phyloP scores from a whole-genome alignment of 2,888 invertebrate species.

The Anagyrus pseudococci region DNA sequence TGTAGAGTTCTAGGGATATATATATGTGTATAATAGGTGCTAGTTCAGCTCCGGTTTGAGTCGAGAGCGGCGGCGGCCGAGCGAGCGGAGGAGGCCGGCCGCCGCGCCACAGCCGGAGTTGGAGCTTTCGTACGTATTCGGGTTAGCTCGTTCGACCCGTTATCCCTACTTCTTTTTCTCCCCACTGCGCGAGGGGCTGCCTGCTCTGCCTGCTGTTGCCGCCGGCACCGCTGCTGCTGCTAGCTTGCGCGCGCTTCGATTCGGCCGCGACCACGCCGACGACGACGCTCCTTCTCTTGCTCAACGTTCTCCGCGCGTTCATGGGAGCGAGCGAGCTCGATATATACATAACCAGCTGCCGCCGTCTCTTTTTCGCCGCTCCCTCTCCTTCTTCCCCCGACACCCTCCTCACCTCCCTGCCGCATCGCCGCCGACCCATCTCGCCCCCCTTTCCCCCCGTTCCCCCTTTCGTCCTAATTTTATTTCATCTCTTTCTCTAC shows the following conservation, averaged over 20 bases:
- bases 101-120: slow-evolving; percentile 33
- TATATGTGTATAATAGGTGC: no score
- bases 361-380: slow-evolving; percentile 24
- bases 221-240: no score
- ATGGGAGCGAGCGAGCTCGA: slow-evolving; percentile 5
- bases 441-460: neutral
- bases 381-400: neutral
- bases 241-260: neutral
- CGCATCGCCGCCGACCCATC: neutral
- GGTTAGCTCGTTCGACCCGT: slow-evolving; percentile 63
- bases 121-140: slow-evolving; percentile 48
- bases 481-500: no score
- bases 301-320: slow-evolving; percentile 18
- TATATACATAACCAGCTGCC: slow-evolving; percentile 38
- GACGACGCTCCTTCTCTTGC: slow-evolving; percentile 48
- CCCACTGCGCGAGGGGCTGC: slow-evolving; percentile 2
- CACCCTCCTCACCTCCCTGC: neutral
- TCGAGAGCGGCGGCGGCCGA: slow-evolving; percentile 26
- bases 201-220: slow-evolving; percentile 44
- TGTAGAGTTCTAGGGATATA: no score
- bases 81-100: slow-evolving; percentile 29
- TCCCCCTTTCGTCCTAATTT: no score
- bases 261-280: neutral
- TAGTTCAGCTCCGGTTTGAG: no score
- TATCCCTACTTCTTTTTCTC: slow-evolving; percentile 32